Evolutionary conservation across 2,888 invertebrate species (phyloP).

Genomic region (Pristionchus arcanus): DNA sequence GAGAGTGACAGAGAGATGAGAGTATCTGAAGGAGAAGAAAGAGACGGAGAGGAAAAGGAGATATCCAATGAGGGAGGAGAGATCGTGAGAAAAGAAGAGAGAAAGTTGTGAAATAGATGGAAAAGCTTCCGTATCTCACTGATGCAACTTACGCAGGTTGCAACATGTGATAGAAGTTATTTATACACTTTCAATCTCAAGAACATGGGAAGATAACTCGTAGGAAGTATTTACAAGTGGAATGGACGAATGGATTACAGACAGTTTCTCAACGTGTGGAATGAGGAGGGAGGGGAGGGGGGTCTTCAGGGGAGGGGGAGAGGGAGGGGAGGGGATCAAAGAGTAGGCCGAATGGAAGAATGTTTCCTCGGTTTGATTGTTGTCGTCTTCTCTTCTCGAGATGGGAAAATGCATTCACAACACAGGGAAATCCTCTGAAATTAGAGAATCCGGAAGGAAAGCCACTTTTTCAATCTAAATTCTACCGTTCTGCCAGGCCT

Average conservation of each 20-base stretch:
- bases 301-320: not conserved
- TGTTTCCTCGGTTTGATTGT: not conserved
- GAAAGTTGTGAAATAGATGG: not conserved
- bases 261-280: not conserved
- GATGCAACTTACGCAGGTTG: not conserved
- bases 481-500: not conserved
- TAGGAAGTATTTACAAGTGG: not conserved
- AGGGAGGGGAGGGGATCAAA: not conserved
- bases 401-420: conserved; percentile 42
- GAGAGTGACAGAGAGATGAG: conserved; percentile 7
- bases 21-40: not conserved
- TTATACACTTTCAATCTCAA: conserved; percentile 1
- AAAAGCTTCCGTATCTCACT: not conserved
- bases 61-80: not conserved
- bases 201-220: not conserved
- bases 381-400: conserved; percentile 4
- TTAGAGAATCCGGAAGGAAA: not conserved
- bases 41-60: conserved; percentile 19
- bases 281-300: not conserved
- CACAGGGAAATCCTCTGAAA: not conserved
- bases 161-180: not conserved
- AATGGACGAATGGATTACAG: not conserved
- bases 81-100: conserved; percentile 3
- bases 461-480: not conserved
- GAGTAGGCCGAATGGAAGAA: not conserved